Conservation (phyloP, 2,113 vertebrate species). For the Malurus melanocephalus region DNA sequence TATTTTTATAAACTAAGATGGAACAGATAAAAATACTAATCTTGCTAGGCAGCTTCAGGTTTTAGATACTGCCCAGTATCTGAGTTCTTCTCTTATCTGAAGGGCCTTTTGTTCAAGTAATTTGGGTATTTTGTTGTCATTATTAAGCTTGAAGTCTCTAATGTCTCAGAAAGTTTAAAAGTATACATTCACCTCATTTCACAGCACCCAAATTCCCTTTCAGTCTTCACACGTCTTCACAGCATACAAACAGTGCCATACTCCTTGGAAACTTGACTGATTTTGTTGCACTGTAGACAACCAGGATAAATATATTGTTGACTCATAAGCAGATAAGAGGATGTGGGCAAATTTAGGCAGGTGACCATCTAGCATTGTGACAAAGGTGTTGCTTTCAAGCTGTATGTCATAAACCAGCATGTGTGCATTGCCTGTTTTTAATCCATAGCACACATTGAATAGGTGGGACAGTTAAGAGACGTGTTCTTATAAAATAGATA, state of each 20-base stretch:
- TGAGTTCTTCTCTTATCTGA: background rate
- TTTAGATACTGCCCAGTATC: background rate
- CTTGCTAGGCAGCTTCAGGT: background rate
- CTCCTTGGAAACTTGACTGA: background rate
- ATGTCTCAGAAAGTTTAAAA: background rate
- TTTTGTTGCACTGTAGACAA: background rate
- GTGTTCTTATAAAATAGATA: background rate
- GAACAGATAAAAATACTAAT: background rate
- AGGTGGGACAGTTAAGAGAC: background rate
- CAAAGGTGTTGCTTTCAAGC: constrained; percentile 11
- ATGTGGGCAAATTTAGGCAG: constrained; percentile 13
- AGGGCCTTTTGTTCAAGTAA: background rate
- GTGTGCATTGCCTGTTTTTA: background rate
- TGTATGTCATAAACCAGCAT: constrained; percentile 18
- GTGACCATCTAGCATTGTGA: constrained; percentile 27
- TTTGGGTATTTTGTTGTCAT: background rate
- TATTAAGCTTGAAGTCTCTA: background rate
- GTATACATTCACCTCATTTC: background rate
- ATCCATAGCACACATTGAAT: background rate
- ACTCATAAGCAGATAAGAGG: background rate
- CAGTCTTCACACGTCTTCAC: background rate
- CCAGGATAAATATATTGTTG: background rate
- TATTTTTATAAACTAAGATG: background rate
- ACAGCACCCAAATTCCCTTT: background rate
- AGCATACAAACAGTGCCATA: background rate